Base-by-base conservation (phyloP, 2,113 vertebrate genomes). In the Alexandromys fortis region DNA sequence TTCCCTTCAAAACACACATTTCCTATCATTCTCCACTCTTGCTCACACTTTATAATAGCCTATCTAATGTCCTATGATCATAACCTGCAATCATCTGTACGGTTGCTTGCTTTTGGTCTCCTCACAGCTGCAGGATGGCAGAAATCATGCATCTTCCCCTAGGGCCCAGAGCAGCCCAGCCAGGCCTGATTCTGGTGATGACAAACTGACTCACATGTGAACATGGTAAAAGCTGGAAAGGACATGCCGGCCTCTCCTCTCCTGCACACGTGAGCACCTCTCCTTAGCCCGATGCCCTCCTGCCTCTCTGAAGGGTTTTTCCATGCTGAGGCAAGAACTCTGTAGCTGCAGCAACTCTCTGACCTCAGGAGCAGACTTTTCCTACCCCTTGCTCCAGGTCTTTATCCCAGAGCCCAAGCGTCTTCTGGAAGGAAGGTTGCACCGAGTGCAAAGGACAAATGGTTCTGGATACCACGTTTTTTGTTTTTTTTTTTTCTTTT, bases 361-460 rank as follows among this genome's bases (percentile, higher is more conserved):
- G 26, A 67, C 30, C 77, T 77, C 42, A 77, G 63, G 16, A 78
- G 63, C 19, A 33, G 26, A 65, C 87, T 67, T 85, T 63, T 85
- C 42, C 68, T 13, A 38, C 10, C 17, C 12, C n/a, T 70, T 35
- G 82, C 10, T 42, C 70, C 12, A 63, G 38, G 0, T 55, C 82
- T 95, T 89, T 55, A 68, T 24, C 76, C 42, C 83, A 81, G 93
- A 33, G 10, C 6, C 24, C 35, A 11, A 58, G 30, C 49, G 22
- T 70, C 24, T 83, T 73, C 73, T 28, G 63, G 73, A 19, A 94
- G 26, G 38, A 94, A 94, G n/a, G 21, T 16, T 65, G 92, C 92
- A 68, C 47, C 21, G 26, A 68, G 73, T 13, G 73, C 30, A 88
- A 68, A 8, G 19, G 26, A 72, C 30, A 22, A 68, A 12, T 75